Evolutionary conservation across 2,888 invertebrate genomes (phyloP).

Genomic region (Stenodema calcarata): DNA sequence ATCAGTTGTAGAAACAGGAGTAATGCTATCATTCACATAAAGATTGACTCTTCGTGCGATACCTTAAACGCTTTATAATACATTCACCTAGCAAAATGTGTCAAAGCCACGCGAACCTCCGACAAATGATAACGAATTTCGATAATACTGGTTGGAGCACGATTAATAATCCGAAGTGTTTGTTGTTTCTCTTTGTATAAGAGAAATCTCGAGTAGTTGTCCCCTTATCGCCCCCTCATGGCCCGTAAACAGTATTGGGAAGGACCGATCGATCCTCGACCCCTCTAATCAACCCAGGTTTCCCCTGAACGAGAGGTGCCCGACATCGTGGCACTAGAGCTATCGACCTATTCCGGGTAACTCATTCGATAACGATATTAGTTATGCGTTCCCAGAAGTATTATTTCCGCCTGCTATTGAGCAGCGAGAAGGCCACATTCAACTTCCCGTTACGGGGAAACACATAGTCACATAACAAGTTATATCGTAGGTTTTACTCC

Average conservation of each 20-base stretch:
- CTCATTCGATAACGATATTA: constrained; percentile 15
- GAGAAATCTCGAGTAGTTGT: background rate
- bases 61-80: background rate
- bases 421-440: no score
- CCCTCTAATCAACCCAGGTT: constrained; percentile 22
- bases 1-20: no score
- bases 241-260: constrained; percentile 13
- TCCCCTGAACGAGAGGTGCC: constrained; percentile 13
- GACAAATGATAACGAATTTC: background rate
- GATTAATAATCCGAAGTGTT: constrained; percentile 10
- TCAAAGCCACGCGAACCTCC: background rate
- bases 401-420: no score
- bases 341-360: constrained; percentile 35
- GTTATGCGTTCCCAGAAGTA: constrained; percentile 27
- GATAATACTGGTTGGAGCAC: background rate
- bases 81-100: background rate
- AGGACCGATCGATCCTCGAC: constrained; percentile 13
- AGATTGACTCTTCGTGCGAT: no score
- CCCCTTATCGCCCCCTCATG: background rate
- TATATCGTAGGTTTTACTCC: no score
- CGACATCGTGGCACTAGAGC: constrained; percentile 17
- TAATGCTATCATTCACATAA: no score
- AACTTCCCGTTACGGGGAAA: no score
- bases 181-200: background rate
- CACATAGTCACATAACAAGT: no score